Conservation (phyloP, 2,113 vertebrate genomes). For the Pitta sordida region DNA sequence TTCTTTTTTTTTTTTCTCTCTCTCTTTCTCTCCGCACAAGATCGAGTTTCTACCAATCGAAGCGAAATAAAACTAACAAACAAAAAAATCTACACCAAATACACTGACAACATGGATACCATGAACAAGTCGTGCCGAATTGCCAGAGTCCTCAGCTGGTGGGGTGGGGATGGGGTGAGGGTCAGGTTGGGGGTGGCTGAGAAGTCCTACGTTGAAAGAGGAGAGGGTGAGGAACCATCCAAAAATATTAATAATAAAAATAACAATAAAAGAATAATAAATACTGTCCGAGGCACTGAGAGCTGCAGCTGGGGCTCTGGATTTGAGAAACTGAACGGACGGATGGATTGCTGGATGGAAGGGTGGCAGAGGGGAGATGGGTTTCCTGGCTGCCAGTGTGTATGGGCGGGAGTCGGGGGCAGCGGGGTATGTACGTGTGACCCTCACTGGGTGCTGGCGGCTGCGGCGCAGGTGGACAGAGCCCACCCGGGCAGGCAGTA, state of each 20-base stretch:
- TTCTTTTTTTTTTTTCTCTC: neutral
- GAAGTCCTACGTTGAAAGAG: neutral
- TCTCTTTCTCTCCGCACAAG: conserved; percentile 3
- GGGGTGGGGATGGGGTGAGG: neutral
- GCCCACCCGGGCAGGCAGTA: conserved; percentile 98
- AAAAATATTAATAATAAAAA: conserved; percentile 66
- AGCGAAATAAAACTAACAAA: conserved; percentile 47
- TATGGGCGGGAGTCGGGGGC: neutral
- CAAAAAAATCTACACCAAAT: conserved; percentile 67
- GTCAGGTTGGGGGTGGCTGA: neutral
- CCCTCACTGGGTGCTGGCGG: conserved; percentile 70
- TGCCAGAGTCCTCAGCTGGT: conserved; percentile 20
- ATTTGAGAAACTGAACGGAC: neutral
- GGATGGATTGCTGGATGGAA: neutral
- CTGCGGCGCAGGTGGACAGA: conserved; percentile 84
- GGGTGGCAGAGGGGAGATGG: neutral
- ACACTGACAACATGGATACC: conserved; percentile 78
- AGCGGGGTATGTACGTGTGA: neutral
- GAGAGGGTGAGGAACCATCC: conserved; percentile 22
- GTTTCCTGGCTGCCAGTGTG: neutral
- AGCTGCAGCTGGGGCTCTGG: neutral
- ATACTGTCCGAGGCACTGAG: conserved; percentile 61
- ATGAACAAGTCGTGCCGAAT: conserved; percentile 70
- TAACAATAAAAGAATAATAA: conserved; percentile 71
- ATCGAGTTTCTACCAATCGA: conserved; percentile 36